Percentiles rank a stretch among this genome's conserved stretches.
Evolutionary conservation across 2,888 invertebrate species (phyloP).

Genomic region (Neuroscelio doddi): DNA sequence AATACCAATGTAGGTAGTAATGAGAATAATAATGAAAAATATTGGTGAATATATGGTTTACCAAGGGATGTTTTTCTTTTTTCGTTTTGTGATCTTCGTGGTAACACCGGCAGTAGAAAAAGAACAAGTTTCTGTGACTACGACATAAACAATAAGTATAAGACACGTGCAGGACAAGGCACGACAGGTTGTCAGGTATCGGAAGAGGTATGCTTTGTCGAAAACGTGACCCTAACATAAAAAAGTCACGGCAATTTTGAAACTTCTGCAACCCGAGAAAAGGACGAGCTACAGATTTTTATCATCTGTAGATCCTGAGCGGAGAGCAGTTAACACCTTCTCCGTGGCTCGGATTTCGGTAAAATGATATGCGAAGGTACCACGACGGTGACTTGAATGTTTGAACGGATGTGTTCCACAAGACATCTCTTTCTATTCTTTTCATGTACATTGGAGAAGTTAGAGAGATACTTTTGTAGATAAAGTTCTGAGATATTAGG

Average conservation of each 20-base stretch:
- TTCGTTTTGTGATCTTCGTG: too few relatives aligned
- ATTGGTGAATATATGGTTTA: too few relatives aligned
- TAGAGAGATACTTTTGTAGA: too few relatives aligned
- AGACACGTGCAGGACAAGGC: background rate
- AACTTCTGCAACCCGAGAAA: background rate
- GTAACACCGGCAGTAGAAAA: background rate
- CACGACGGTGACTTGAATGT: background rate
- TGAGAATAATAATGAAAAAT: too few relatives aligned
- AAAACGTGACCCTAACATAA: conserved; percentile 8
- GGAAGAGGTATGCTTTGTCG: background rate
- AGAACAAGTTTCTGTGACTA: too few relatives aligned
- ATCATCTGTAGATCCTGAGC: background rate
- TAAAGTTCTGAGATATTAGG: too few relatives aligned
- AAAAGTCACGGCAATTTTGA: conserved; percentile 2
- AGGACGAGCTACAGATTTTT: background rate
- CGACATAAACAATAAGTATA: background rate
- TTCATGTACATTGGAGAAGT: background rate
- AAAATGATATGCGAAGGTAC: conserved; percentile 1
- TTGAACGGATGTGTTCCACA: background rate
- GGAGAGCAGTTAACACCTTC: conserved; percentile 7
- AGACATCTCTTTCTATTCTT: background rate
- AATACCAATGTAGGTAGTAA: too few relatives aligned
- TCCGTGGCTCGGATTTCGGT: conserved; percentile 1
- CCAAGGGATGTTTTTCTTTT: background rate
- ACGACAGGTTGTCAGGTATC: conserved; percentile 1